phyloP scores from a whole-genome alignment of 2,113 vertebrate species.

The Archocentrus centrarchus region DNA sequence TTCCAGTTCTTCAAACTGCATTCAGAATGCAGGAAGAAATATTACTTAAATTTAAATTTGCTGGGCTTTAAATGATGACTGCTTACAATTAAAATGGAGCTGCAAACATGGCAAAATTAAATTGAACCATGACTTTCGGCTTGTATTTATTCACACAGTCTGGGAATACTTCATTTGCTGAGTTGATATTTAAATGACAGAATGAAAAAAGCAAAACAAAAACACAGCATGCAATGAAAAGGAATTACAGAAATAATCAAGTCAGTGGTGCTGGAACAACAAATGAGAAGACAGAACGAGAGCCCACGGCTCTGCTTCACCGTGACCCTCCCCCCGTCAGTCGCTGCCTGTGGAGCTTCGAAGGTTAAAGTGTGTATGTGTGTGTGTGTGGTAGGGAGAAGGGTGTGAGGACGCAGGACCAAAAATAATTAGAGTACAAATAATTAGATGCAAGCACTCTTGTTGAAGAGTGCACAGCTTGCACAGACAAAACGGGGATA shows the following conservation, averaged over 20 bases:
- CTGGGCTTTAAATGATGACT: neutral
- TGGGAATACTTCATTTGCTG: neutral
- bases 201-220: neutral
- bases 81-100: neutral
- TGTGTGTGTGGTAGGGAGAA: neutral
- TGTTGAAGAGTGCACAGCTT: slow-evolving; percentile 59
- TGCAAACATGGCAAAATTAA: neutral
- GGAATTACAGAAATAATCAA: slow-evolving; percentile 48
- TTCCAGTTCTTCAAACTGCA: slow-evolving; percentile 4
- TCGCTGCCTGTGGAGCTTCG: slow-evolving; percentile 55
- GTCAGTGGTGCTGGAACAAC: slow-evolving; percentile 32
- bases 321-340: slow-evolving; percentile 53
- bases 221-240: slow-evolving; percentile 28
- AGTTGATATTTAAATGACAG: slow-evolving; percentile 9
- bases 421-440: slow-evolving; percentile 80
- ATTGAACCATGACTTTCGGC: neutral
- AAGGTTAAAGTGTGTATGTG: slow-evolving; percentile 52
- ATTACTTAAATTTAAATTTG: neutral
- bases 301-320: slow-evolving; percentile 64
- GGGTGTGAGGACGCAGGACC: slow-evolving; percentile 1
- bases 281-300: slow-evolving; percentile 57
- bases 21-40: neutral
- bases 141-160: neutral
- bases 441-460: slow-evolving; percentile 72
- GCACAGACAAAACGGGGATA: slow-evolving; percentile 42